Evolutionary conservation across 2,888 invertebrate species (phyloP).

Genomic region (Drosophila incognita): DNA sequence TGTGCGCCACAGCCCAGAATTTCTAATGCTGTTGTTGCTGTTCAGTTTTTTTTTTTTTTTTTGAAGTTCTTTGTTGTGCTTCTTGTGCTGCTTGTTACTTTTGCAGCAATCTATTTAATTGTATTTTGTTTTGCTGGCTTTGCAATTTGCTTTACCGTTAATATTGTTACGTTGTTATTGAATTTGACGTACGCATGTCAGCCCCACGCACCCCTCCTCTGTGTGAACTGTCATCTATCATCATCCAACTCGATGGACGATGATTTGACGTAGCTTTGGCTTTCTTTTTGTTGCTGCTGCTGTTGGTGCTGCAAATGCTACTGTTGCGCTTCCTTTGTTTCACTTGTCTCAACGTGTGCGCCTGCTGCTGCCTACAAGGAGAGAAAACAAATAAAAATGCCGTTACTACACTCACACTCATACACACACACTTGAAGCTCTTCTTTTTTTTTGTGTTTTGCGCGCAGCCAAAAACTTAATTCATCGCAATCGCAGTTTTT

Average conservation of each 20-base stretch:
- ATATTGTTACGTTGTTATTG: slow-evolving; percentile 26
- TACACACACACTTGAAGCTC: slow-evolving; percentile 26
- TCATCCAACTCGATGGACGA: slow-evolving; percentile 30
- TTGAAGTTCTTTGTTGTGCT: slow-evolving; percentile 14
- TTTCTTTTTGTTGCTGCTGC: slow-evolving; percentile 35
- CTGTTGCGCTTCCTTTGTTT: slow-evolving; percentile 32
- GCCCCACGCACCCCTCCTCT: background rate
- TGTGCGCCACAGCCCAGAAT: slow-evolving; percentile 25
- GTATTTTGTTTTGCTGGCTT: slow-evolving; percentile 16
- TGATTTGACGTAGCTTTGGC: slow-evolving; percentile 22
- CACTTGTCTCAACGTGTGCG: slow-evolving; percentile 7
- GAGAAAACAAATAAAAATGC: slow-evolving; percentile 51
- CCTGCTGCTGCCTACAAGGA: slow-evolving; percentile 34
- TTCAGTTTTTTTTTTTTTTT: slow-evolving; percentile 26
- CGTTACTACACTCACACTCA: slow-evolving; percentile 45
- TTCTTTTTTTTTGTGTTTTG: slow-evolving; percentile 36
- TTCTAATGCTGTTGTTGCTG: slow-evolving; percentile 15
- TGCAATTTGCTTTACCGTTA: slow-evolving; percentile 45
- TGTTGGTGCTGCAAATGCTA: background rate
- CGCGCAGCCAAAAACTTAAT: slow-evolving; percentile 69
- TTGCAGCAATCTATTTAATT: slow-evolving; percentile 5
- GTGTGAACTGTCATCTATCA: slow-evolving; percentile 36
- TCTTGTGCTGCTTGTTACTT: slow-evolving; percentile 12
- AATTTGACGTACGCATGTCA: slow-evolving; percentile 29
- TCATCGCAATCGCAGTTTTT: slow-evolving; percentile 70